These are phyloP conservation scores for Hypselothyrea guttata DNA, from an alignment of 2,888 invertebrate genomes.

Conservation along the genomic window DNA sequence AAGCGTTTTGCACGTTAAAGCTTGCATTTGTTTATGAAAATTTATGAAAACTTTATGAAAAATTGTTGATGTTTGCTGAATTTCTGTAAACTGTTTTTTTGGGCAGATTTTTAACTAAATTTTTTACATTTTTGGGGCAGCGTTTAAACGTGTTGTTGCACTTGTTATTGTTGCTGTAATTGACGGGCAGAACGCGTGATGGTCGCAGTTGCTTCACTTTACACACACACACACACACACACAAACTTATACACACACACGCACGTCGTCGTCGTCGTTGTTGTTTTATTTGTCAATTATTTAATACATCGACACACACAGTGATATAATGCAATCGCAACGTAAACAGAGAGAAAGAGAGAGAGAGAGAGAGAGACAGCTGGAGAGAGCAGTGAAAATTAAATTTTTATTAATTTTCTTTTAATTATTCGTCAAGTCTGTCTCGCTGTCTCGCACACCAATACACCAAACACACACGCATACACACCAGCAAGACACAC, in stretches of 20 bases:
- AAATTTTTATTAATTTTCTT: constrained; percentile 42
- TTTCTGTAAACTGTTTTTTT: constrained; percentile 55
- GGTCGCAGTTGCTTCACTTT: constrained; percentile 38
- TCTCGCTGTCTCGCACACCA: constrained; percentile 26
- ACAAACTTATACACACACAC: constrained; percentile 11
- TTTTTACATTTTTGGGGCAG: no score
- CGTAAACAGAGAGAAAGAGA: constrained; percentile 34
- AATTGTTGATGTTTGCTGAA: constrained; percentile 67
- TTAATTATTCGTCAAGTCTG: constrained; percentile 46
- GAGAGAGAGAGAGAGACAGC: no score
- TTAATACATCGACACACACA: constrained; percentile 6
- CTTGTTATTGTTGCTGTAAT: constrained; percentile 27
- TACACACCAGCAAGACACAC: constrained; percentile 50
- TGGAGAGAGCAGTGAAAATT: constrained; percentile 29
- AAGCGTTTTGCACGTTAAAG: constrained; percentile 53
- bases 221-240: constrained; percentile 15
- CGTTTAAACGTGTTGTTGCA: constrained; percentile 45
- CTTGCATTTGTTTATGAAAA: constrained; percentile 20
- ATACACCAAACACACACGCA: constrained; percentile 13
- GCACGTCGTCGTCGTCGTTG: constrained; percentile 1
- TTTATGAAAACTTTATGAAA: constrained; percentile 18
- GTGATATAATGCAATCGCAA: constrained; percentile 21
- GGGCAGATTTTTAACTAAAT: constrained; percentile 63
- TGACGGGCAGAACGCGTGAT: constrained; percentile 49
- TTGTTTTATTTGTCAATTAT: constrained; percentile 42